These are phyloP conservation scores for Mactromeris polynyma DNA, from an alignment of 2,888 invertebrate species.

Conservation along the genomic window DNA sequence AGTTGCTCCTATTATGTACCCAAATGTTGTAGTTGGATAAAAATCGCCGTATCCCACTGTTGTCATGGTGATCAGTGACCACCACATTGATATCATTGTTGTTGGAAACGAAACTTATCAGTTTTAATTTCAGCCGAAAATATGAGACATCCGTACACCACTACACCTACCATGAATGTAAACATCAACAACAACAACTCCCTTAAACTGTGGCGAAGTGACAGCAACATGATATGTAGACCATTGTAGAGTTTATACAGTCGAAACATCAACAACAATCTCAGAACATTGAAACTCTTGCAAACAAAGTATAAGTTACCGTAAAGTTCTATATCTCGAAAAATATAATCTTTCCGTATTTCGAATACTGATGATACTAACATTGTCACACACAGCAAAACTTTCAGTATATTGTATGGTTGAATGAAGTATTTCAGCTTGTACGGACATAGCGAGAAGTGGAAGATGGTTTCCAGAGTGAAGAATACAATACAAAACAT, in stretches of 20 bases:
- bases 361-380: slow-evolving; percentile 55
- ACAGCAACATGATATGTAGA: slow-evolving; percentile 75
- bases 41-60: slow-evolving; percentile 81
- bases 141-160: slow-evolving; percentile 78
- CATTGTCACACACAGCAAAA: slow-evolving; percentile 72
- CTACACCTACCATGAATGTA: slow-evolving; percentile 72
- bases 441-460: slow-evolving; percentile 71
- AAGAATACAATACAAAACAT: slow-evolving; percentile 71
- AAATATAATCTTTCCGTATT: slow-evolving; percentile 40
- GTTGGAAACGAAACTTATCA: slow-evolving; percentile 65
- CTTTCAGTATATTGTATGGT: slow-evolving; percentile 71
- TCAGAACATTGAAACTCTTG: slow-evolving; percentile 71
- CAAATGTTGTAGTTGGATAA: slow-evolving; percentile 70
- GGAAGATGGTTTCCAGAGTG: slow-evolving; percentile 73
- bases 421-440: slow-evolving; percentile 63
- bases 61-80: slow-evolving; percentile 80
- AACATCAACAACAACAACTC: slow-evolving; percentile 75
- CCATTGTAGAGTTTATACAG: slow-evolving; percentile 76
- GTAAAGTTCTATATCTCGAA: not conserved
- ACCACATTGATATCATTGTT: slow-evolving; percentile 76
- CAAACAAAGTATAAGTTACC: slow-evolving; percentile 67
- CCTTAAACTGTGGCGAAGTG: slow-evolving; percentile 71
- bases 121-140: slow-evolving; percentile 76
- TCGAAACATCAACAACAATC: slow-evolving; percentile 76
- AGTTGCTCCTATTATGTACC: slow-evolving; percentile 76